phyloP scores from a whole-genome alignment of 2,888 invertebrate genomes.

The Sicus ferrugineus region DNA sequence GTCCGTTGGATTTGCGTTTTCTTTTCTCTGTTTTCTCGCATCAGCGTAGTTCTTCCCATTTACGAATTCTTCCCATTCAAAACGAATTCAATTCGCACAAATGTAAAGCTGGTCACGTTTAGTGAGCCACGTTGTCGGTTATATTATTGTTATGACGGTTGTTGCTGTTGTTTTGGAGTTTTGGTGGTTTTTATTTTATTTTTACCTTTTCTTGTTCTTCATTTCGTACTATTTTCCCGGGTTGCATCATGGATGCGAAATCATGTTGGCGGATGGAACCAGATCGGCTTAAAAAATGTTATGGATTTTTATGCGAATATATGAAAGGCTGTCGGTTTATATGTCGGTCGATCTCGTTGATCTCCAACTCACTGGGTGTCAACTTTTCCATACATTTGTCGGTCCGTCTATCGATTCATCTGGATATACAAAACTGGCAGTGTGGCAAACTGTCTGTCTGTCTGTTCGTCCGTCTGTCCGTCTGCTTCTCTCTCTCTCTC shows the following conservation, averaged over 20 bases:
- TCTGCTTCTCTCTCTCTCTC: neutral
- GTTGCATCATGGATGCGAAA: conserved; percentile 9
- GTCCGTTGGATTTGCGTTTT: neutral
- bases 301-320: too few relatives aligned
- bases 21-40: neutral
- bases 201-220: neutral
- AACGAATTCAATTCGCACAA: conserved; percentile 31
- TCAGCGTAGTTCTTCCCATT: neutral
- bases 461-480: neutral
- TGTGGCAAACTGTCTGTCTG: neutral
- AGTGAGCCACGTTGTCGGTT: conserved; percentile 9
- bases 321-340: too few relatives aligned
- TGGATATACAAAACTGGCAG: neutral
- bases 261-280: neutral
- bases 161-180: neutral
- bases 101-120: conserved; percentile 37
- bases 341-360: neutral
- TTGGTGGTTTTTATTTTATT: neutral
- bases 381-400: neutral
- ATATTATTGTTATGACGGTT: neutral
- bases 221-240: neutral
- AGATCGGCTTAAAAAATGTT: neutral
- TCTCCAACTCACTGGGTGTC: neutral
- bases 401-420: neutral
- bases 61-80: neutral